These are phyloP conservation scores for Muscicapa adusta DNA, from an alignment of 2,113 vertebrate genomes.

Conservation along the genomic window DNA sequence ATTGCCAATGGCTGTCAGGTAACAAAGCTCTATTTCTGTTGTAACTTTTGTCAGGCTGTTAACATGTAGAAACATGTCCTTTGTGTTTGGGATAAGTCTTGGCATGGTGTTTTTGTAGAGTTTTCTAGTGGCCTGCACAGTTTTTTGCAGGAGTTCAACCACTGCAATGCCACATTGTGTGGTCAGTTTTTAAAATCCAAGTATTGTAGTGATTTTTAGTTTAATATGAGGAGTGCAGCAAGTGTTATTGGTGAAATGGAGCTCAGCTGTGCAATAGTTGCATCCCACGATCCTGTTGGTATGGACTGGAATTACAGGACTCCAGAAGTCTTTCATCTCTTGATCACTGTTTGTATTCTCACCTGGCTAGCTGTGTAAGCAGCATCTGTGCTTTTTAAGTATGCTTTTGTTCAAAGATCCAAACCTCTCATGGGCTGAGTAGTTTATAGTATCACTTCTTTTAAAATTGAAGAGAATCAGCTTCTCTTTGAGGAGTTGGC, in stretches of 20 bases:
- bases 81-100: neutral
- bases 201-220: neutral
- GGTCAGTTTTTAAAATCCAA: neutral
- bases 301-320: neutral
- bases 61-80: fast-evolving
- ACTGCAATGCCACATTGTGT: too few species aligned
- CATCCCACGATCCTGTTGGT: neutral
- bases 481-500: neutral
- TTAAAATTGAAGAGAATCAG: neutral
- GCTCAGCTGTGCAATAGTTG: neutral
- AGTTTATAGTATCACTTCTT: neutral
- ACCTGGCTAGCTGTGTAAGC: neutral
- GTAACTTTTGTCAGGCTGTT: neutral
- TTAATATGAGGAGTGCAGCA: neutral
- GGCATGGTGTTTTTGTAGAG: neutral
- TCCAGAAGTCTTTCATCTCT: neutral
- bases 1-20: constrained; percentile 91
- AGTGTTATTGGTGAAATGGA: neutral
- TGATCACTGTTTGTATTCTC: neutral
- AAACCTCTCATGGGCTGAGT: neutral
- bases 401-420: neutral
- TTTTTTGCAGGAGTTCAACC: neutral
- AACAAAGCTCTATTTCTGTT: constrained; percentile 4
- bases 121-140: fast-evolving
- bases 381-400: neutral